These are phyloP conservation scores for Leptura quadrifasciata DNA, from an alignment of 2,888 invertebrate genomes.

Conservation along the genomic window DNA sequence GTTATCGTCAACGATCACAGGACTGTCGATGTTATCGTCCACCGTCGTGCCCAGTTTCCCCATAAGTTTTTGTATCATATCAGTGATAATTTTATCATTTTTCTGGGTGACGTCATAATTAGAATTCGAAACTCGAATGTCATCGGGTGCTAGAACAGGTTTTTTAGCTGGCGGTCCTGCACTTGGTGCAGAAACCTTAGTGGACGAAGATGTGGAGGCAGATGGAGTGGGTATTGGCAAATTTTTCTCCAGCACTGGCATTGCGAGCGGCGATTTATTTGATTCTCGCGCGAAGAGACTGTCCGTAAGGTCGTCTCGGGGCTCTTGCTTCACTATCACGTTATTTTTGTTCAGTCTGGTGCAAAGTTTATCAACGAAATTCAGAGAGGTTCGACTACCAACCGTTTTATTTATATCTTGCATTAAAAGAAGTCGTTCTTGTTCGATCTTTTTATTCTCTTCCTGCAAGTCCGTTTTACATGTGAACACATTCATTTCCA, in stretches of 20 bases:
- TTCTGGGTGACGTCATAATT: slow-evolving; percentile 58
- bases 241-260: slow-evolving; percentile 55
- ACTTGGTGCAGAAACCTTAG: background rate
- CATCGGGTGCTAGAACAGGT: slow-evolving; percentile 53
- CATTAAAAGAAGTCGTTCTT: slow-evolving; percentile 75
- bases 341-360: slow-evolving; percentile 60
- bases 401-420: slow-evolving; percentile 72
- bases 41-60: slow-evolving; percentile 59
- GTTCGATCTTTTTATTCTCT: slow-evolving; percentile 73
- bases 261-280: slow-evolving; percentile 41
- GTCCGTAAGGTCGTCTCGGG: slow-evolving; percentile 48
- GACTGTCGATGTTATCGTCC: slow-evolving; percentile 33
- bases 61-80: slow-evolving; percentile 64
- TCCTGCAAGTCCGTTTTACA: slow-evolving; percentile 71
- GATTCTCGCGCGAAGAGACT: slow-evolving; percentile 3
- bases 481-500: slow-evolving; percentile 66
- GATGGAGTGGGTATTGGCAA: slow-evolving; percentile 30
- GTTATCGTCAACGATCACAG: slow-evolving; percentile 10
- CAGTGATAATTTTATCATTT: slow-evolving; percentile 57
- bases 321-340: slow-evolving; percentile 57
- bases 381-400: slow-evolving; percentile 64
- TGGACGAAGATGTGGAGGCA: background rate
- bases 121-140: slow-evolving; percentile 43
- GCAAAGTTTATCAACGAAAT: slow-evolving; percentile 67
- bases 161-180: slow-evolving; percentile 49